These are phyloP conservation scores for Petroica traversi DNA, from an alignment of 2,113 vertebrate species.

Conservation along the genomic window DNA sequence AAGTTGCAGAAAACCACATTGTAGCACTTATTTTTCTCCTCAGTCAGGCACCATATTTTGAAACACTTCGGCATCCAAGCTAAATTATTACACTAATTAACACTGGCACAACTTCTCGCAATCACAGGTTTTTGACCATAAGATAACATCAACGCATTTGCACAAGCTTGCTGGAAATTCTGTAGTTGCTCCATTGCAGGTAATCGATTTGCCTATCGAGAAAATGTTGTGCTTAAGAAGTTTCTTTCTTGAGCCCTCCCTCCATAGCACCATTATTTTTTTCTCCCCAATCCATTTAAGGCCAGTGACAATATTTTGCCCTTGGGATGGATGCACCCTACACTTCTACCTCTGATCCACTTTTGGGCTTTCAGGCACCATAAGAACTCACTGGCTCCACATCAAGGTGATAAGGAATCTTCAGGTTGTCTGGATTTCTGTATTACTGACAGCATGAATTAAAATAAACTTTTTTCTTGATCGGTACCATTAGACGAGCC, in stretches of 20 bases:
- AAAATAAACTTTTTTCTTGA: neutral
- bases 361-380: neutral
- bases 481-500: neutral
- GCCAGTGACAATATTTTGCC: neutral
- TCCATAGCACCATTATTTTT: neutral
- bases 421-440: neutral
- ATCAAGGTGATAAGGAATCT: neutral
- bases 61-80: neutral
- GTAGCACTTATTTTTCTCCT: neutral
- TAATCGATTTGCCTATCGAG: neutral
- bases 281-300: neutral
- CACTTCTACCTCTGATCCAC: neutral
- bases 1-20: neutral
- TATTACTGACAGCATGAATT: neutral
- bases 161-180: neutral
- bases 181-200: neutral
- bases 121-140: neutral
- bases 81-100: neutral
- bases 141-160: neutral
- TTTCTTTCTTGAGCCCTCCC: neutral
- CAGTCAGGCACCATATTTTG: neutral
- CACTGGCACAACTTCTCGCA: neutral
- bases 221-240: neutral
- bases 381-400: neutral
- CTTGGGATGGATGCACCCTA: neutral